Conservation (phyloP, 2,888 invertebrate genomes). For the Aphidius colemani region DNA sequence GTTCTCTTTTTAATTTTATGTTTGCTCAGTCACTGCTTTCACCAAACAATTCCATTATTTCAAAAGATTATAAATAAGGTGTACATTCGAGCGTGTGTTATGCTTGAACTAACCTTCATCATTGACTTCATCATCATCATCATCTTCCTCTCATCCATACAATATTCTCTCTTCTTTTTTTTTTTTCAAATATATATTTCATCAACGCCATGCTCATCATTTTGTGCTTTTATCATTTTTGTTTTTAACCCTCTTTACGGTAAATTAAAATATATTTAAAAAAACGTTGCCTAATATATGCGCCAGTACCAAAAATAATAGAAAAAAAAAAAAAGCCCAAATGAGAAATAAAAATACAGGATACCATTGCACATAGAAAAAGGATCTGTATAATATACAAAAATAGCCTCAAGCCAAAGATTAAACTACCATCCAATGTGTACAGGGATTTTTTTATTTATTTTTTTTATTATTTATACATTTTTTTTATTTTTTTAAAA, state of each 20-base stretch:
- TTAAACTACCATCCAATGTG: conserved; percentile 48
- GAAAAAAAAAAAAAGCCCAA: background rate
- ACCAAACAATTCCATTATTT: conserved; percentile 38
- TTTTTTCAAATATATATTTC: too few species aligned
- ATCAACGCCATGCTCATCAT: too few species aligned
- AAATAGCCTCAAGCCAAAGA: conserved; percentile 50
- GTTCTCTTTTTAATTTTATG: conserved; percentile 19
- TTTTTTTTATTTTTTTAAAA: too few species aligned
- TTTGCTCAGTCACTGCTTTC: conserved; percentile 52
- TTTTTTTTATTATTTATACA: too few species aligned
- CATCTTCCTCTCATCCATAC: too few species aligned
- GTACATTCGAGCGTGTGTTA: too few species aligned
- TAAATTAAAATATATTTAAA: background rate
- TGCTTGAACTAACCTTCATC: too few species aligned
- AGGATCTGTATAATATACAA: conserved; percentile 10
- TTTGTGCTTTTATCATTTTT: background rate
- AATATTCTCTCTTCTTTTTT: background rate
- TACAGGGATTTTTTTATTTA: conserved; percentile 36
- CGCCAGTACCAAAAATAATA: background rate
- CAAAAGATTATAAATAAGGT: conserved; percentile 30
- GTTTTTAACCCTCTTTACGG: background rate
- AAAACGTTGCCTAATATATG: too few species aligned
- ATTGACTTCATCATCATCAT: background rate
- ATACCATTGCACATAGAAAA: background rate
- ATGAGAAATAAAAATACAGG: background rate